Conservation (phyloP, 2,797 vertebrate species). For the Manis javanica region DNA sequence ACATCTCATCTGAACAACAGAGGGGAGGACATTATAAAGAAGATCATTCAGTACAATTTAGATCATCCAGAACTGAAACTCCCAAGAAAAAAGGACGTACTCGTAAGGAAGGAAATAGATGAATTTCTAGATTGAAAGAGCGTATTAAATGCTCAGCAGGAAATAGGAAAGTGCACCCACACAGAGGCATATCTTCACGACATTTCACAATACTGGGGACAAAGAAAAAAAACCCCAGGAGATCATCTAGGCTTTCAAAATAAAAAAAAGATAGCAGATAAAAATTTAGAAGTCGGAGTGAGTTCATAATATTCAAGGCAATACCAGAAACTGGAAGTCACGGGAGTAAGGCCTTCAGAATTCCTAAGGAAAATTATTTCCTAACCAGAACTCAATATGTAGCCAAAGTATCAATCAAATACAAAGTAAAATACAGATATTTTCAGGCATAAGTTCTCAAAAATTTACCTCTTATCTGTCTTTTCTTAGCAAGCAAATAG, state of each 20-base stretch:
- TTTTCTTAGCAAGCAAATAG: neutral
- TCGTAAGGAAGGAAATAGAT: neutral
- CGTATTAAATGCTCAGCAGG: neutral
- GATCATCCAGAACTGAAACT: neutral
- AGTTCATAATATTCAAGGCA: neutral
- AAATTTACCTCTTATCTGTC: neutral
- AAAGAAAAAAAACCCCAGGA: neutral
- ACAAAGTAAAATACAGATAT: neutral
- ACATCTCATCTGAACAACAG: neutral
- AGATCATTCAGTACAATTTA: neutral
- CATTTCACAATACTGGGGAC: neutral
- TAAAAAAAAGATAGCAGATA: neutral
- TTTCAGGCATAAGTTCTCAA: slow-evolving; percentile 3
- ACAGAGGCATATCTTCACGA: neutral
- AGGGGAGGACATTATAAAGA: neutral
- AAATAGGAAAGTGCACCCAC: neutral
- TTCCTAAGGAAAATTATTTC: slow-evolving; percentile 12
- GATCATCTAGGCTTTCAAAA: neutral
- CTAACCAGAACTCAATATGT: neutral
- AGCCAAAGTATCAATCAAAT: neutral
- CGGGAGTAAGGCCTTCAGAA: neutral
- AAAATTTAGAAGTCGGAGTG: neutral
- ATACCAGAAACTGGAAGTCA: neutral
- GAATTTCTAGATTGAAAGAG: neutral
- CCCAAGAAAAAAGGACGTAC: neutral